These are phyloP conservation scores for Synanthedon andrenaeformis DNA, from an alignment of 2,888 invertebrate species.

Conservation along the genomic window DNA sequence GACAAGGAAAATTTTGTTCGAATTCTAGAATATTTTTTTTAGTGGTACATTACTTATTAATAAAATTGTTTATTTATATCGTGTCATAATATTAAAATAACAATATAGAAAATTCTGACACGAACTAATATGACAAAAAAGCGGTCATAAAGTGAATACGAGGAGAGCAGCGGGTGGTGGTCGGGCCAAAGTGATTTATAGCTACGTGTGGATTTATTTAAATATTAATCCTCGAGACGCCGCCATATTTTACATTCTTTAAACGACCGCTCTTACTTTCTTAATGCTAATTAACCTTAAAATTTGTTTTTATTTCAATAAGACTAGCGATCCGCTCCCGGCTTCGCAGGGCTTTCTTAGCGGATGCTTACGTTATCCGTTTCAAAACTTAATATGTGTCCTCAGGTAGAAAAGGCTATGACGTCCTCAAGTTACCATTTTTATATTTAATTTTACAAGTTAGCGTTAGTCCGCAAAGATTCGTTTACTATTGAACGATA, in stretches of 20 bases:
- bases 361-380: no score
- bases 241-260: constrained; percentile 8
- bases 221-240: constrained; percentile 28
- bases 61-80: no score
- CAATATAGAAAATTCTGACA: not conserved
- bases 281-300: constrained; percentile 6
- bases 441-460: no score
- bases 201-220: constrained; percentile 25
- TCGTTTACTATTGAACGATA: constrained; percentile 5
- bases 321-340: constrained; percentile 2
- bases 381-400: no score
- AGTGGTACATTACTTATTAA: no score
- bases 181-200: constrained; percentile 36
- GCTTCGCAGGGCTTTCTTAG: no score
- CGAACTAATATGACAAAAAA: constrained; percentile 34
- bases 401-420: no score
- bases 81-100: not conserved
- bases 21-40: no score
- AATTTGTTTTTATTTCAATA: constrained; percentile 14
- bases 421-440: no score
- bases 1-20: no score
- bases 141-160: constrained; percentile 29
- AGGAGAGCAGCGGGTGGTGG: constrained; percentile 42
- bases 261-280: no score
- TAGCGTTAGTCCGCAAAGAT: no score